Percentiles rank a stretch among this genome's conserved stretches.
Evolutionary conservation across 2,113 vertebrate genomes (phyloP).

Genomic region (Pleuronectes platessa): DNA sequence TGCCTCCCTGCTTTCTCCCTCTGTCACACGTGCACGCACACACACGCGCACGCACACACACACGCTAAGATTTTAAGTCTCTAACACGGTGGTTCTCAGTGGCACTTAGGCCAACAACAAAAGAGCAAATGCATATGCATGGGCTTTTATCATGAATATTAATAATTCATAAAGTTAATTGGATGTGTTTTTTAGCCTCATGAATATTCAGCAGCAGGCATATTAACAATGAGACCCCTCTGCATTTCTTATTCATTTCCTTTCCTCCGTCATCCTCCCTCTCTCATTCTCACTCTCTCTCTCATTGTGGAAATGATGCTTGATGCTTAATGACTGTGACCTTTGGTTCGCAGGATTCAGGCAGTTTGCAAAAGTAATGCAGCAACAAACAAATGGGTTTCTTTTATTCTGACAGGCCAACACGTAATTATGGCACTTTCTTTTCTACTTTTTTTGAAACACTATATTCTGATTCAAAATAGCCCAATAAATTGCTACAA

Average conservation of each 20-base stretch:
- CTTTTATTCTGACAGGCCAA: constrained; percentile 54
- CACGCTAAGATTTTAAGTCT: no score
- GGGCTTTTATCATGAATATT: constrained; percentile 76
- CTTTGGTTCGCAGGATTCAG: constrained; percentile 65
- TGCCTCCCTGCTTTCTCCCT: not conserved
- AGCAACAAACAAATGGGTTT: constrained; percentile 55
- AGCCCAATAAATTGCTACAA: constrained; percentile 31
- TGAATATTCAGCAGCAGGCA: constrained; percentile 81
- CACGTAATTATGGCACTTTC: constrained; percentile 63
- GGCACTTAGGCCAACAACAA: constrained; percentile 72
- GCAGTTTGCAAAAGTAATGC: constrained; percentile 52
- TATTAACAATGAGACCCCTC: constrained; percentile 66
- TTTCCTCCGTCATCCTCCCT: constrained; percentile 25
- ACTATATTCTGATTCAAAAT: constrained; percentile 35
- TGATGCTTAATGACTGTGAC: constrained; percentile 69
- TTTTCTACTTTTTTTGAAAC: constrained; percentile 21
- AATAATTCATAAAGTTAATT: constrained; percentile 84
- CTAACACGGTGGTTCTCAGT: constrained; percentile 30
- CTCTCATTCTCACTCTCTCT: constrained; percentile 21
- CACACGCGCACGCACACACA: constrained; percentile 4
- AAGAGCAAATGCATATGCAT: constrained; percentile 81
- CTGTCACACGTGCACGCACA: not conserved
- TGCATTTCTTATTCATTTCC: constrained; percentile 67
- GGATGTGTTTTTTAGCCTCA: constrained; percentile 79
- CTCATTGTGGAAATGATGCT: constrained; percentile 34